These are phyloP conservation scores for Psittacara wagleri DNA, from an alignment of 2,113 vertebrate species.

Conservation along the genomic window DNA sequence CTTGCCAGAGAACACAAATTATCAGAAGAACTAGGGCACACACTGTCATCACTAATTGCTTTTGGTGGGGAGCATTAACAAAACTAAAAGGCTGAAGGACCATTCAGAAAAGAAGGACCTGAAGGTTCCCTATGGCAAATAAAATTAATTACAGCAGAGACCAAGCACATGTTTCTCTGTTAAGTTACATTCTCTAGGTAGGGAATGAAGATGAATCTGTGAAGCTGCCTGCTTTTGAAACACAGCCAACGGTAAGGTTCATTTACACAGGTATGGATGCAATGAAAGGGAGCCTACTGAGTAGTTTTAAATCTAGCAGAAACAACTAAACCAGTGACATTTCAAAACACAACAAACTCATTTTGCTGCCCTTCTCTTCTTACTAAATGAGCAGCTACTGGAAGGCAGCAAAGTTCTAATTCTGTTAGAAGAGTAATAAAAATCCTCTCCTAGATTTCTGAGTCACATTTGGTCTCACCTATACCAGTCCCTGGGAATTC, in stretches of 20 bases:
- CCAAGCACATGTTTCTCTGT: neutral
- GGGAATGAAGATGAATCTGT: neutral
- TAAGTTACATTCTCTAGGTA: neutral
- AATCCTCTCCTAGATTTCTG: neutral
- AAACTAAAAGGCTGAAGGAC: constrained; percentile 37
- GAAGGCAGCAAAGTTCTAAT: neutral
- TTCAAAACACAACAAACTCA: neutral
- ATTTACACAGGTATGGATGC: neutral
- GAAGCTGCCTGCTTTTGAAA: constrained; percentile 18
- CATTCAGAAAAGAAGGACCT: constrained; percentile 7
- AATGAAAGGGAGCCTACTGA: neutral
- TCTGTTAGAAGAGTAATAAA: neutral
- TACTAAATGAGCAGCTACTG: neutral
- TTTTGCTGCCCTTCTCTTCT: neutral
- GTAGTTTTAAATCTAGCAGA: neutral
- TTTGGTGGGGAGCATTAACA: constrained; percentile 12
- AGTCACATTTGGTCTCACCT: neutral
- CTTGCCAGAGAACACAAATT: constrained; percentile 46
- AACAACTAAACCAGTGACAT: neutral
- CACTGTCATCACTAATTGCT: constrained; percentile 42
- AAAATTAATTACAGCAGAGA: constrained; percentile 30
- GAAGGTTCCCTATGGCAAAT: constrained; percentile 2
- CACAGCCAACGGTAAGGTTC: neutral
- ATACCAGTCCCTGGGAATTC: neutral
- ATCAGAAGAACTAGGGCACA: constrained; percentile 24